phyloP scores from a whole-genome alignment of 2,113 vertebrate genomes.

The Limnothrissa miodon region DNA sequence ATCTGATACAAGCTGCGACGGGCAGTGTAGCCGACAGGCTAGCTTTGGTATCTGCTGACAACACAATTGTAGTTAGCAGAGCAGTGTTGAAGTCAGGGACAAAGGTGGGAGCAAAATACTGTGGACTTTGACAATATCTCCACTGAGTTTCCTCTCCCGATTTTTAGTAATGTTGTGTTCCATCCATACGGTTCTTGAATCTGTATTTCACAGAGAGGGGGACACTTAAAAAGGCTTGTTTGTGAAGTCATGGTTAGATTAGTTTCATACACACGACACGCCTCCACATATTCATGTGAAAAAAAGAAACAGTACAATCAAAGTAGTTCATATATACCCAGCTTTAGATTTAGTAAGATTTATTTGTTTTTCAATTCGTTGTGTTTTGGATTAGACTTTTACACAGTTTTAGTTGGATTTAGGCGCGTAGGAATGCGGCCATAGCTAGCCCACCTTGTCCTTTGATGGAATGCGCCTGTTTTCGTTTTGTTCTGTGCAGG shows the following conservation, averaged over 20 bases:
- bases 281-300: conserved; percentile 6
- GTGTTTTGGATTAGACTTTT: background rate
- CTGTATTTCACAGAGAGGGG: conserved; percentile 20
- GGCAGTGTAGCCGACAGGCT: background rate
- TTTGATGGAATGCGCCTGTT: background rate
- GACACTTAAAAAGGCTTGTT: conserved; percentile 15
- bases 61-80: conserved; percentile 14
- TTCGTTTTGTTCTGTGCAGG: background rate
- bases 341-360: background rate
- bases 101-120: background rate
- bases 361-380: background rate
- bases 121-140: conserved; percentile 7
- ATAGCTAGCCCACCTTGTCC: background rate
- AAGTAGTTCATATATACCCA: background rate
- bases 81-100: conserved; percentile 6
- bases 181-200: background rate
- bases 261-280: conserved; percentile 14
- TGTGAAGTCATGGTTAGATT: conserved; percentile 26
- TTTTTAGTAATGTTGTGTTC: conserved; percentile 11
- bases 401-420: background rate
- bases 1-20: background rate
- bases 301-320: background rate
- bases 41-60: background rate
- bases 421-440: background rate
- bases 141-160: background rate